phyloP scores from a whole-genome alignment of 1,140 invertebrate genomes.

The Ips nitidus region DNA sequence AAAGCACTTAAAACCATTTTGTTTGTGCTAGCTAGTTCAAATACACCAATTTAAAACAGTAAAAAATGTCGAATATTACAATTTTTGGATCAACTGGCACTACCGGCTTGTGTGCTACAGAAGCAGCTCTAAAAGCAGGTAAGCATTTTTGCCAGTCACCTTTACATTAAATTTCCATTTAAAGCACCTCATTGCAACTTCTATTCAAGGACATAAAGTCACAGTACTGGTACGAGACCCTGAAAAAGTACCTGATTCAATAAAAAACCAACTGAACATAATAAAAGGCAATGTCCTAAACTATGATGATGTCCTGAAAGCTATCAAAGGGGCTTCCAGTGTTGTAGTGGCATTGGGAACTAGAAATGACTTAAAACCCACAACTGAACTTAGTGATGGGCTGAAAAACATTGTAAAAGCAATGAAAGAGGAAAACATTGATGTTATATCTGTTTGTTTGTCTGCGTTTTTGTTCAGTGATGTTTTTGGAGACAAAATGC shows the following conservation, averaged over 20 bases:
- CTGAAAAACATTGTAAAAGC: constrained; percentile 76
- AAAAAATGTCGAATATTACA: constrained; percentile 75
- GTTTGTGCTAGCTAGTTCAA: too few relatives aligned
- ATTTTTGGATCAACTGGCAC: constrained; percentile 81
- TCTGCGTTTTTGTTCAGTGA: constrained; percentile 82
- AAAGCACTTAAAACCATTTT: too few relatives aligned
- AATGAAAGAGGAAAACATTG: constrained; percentile 71
- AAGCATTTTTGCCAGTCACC: constrained; percentile 37
- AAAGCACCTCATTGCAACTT: too few relatives aligned
- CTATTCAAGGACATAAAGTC: too few relatives aligned
- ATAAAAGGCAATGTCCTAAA: constrained; percentile 74
- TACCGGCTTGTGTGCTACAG: constrained; percentile 73
- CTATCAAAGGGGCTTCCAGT: constrained; percentile 68
- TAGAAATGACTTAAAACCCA: constrained; percentile 71
- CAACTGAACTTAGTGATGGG: constrained; percentile 77
- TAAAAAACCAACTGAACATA: constrained; percentile 67
- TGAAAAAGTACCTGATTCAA: constrained; percentile 64
- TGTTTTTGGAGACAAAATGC: constrained; percentile 63
- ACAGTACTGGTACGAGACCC: constrained; percentile 73
- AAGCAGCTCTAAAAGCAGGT: constrained; percentile 77
- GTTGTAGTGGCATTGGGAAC: constrained; percentile 80
- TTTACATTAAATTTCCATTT: background rate
- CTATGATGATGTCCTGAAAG: constrained; percentile 69
- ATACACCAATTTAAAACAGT: too few relatives aligned
- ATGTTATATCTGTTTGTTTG: constrained; percentile 72